Percentiles rank a stretch among this genome's conserved stretches.
phyloP scores from a whole-genome alignment of 2,113 vertebrate genomes.

The Aegotheles bennettii region DNA sequence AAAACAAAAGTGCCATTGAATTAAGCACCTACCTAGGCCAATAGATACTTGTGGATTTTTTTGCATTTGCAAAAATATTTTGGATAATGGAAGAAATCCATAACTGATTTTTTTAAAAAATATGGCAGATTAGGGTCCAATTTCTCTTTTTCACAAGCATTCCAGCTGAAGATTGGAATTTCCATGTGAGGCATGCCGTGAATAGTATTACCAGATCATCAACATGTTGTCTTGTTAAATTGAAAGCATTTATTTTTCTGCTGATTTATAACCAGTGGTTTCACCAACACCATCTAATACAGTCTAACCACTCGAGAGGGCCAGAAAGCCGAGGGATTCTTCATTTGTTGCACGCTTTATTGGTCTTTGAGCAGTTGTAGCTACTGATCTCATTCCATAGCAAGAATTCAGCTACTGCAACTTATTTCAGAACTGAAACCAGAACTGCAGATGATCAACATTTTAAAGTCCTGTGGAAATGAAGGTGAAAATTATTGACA shows the following conservation, averaged over 20 bases:
- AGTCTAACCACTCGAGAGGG: background rate
- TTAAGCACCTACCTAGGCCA: background rate
- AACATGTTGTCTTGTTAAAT: background rate
- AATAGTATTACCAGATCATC: background rate
- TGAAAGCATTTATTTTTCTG: background rate
- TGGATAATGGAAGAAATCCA: background rate
- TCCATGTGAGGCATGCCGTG: background rate
- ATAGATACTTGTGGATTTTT: background rate
- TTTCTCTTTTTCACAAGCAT: background rate
- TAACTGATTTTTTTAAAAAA: background rate
- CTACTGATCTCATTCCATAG: background rate
- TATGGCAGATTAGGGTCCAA: background rate
- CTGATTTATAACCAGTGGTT: background rate
- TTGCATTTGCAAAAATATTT: background rate
- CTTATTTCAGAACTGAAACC: background rate
- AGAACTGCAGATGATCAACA: conserved; percentile 9
- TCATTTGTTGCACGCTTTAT: conserved; percentile 10
- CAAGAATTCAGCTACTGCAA: background rate
- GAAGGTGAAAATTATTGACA: conserved; percentile 43
- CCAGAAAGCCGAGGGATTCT: background rate
- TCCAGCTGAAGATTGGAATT: background rate
- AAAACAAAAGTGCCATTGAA: background rate
- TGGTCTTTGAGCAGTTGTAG: background rate
- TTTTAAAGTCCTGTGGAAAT: conserved; percentile 29
- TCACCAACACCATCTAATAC: background rate